Evolutionary conservation across 2,888 invertebrate species (phyloP).

Genomic region (Heteromyza rotundicornis): DNA sequence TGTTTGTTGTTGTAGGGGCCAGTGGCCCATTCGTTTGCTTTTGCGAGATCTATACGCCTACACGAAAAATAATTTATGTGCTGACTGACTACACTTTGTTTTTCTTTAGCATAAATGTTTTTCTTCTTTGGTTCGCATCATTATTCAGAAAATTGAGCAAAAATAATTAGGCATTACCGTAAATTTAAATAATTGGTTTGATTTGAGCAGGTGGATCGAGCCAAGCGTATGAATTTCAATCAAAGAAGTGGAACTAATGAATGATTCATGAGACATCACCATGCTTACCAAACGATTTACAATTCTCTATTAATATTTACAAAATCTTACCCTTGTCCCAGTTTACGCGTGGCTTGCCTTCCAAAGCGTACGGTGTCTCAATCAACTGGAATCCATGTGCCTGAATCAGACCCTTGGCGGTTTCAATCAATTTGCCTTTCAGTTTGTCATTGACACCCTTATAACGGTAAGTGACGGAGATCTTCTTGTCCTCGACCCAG

Average conservation of each 20-base stretch:
- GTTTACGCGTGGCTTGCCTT: constrained; percentile 78
- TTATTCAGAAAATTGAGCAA: no score
- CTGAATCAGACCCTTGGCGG: constrained; percentile 71
- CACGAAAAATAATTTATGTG: no score
- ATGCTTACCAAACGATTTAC: no score
- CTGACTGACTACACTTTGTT: no score
- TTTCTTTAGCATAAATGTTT: no score
- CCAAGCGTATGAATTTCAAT: neutral
- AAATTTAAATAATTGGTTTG: constrained; percentile 14
- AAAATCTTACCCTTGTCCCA: constrained; percentile 75
- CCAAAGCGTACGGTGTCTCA: constrained; percentile 75
- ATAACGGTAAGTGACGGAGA: constrained; percentile 76
- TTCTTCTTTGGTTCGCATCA: no score
- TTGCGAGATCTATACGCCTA: neutral
- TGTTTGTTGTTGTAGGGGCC: no score
- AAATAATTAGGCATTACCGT: no score
- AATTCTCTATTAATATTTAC: neutral
- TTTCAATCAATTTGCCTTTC: constrained; percentile 67
- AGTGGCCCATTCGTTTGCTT: no score
- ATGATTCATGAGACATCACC: neutral
- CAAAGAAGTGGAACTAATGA: neutral
- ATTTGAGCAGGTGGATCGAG: constrained; percentile 1
- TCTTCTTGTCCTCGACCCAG: constrained; percentile 81
- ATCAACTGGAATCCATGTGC: constrained; percentile 72
- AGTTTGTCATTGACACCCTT: constrained; percentile 72